Conservation (phyloP, 2,113 vertebrate species). For the Narcine bancroftii region DNA sequence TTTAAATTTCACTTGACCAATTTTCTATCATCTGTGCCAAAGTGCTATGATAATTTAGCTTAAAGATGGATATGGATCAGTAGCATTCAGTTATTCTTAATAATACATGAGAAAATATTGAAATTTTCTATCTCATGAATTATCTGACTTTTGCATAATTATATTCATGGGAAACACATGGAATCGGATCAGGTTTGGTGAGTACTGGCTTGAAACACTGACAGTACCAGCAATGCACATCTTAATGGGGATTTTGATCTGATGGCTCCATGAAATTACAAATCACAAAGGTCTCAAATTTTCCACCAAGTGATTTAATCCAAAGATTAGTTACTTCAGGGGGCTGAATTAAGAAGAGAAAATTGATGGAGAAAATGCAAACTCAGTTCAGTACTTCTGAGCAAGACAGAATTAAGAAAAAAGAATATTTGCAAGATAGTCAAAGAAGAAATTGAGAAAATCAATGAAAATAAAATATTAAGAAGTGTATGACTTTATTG, state of each 20-base stretch:
- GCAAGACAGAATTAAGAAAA: background rate
- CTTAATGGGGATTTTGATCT: background rate
- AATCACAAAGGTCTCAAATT: background rate
- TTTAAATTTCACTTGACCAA: background rate
- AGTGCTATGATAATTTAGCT: background rate
- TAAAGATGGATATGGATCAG: too few species aligned
- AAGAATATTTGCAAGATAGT: background rate
- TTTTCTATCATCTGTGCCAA: background rate
- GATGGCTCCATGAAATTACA: background rate
- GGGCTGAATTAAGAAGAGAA: too few species aligned
- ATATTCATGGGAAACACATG: background rate
- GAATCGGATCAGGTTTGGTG: background rate
- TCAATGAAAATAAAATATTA: background rate
- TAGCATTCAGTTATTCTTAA: background rate
- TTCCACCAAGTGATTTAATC: background rate
- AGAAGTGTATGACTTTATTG: slow-evolving; percentile 14
- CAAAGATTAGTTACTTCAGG: background rate
- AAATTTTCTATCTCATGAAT: background rate
- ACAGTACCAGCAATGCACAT: background rate
- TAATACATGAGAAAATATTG: background rate
- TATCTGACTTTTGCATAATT: background rate
- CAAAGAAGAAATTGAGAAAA: background rate
- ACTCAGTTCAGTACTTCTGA: background rate
- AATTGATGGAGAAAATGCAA: background rate
- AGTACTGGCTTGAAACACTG: background rate